A percentile compares a stretch with the other conserved stretches of the same genome.
Evolutionary conservation across 1,140 invertebrate genomes (phyloP).

Genomic region (Drosophila albomicans): DNA sequence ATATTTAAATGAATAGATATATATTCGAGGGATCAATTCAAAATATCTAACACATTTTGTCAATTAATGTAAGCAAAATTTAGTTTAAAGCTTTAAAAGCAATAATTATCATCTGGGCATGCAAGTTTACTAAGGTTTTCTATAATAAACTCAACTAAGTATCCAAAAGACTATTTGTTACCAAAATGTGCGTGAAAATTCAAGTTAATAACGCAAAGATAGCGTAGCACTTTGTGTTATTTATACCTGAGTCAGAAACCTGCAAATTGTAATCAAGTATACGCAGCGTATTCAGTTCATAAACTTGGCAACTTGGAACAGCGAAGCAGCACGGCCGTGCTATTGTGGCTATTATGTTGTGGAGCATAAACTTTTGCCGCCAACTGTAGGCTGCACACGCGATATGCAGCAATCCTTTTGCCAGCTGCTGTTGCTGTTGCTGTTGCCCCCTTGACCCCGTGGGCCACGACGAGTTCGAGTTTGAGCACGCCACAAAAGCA

Average conservation of each 20-base stretch:
- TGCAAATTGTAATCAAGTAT: slow-evolving; percentile 24
- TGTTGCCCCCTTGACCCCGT: neutral
- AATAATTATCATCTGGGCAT: no score
- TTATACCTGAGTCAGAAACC: neutral
- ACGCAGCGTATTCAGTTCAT: slow-evolving; percentile 23
- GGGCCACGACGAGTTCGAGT: no score
- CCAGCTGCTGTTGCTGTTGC: slow-evolving; percentile 13
- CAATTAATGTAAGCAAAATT: no score
- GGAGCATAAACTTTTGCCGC: slow-evolving; percentile 44
- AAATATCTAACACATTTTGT: no score
- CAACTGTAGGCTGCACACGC: slow-evolving; percentile 58
- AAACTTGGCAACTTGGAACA: slow-evolving; percentile 4
- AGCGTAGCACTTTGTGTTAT: neutral
- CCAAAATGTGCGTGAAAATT: neutral
- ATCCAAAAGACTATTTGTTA: no score
- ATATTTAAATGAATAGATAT: no score
- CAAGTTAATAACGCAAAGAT: neutral
- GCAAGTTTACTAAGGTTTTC: no score
- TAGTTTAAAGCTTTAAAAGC: no score
- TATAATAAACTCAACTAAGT: no score
- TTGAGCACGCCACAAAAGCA: slow-evolving; percentile 62
- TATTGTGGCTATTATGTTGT: slow-evolving; percentile 27
- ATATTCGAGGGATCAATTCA: no score
- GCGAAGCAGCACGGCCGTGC: neutral
- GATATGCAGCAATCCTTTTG: slow-evolving; percentile 39